A percentile compares a stretch with the other conserved stretches of the same genome.
Conservation (phyloP, 2,113 vertebrate genomes). For the Epinephelus lanceolatus region DNA sequence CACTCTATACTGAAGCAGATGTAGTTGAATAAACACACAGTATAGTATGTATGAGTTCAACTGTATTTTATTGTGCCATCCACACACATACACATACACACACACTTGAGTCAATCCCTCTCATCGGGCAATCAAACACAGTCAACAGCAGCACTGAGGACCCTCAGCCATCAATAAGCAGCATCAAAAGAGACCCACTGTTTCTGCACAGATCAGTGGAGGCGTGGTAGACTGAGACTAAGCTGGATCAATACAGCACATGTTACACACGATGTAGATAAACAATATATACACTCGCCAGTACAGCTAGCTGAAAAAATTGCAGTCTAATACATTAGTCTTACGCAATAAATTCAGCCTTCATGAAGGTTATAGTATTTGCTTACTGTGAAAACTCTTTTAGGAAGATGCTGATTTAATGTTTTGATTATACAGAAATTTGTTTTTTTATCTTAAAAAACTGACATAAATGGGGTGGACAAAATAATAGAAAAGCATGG, state of each 20-base stretch:
- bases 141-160: slow-evolving; percentile 13
- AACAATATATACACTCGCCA: neutral
- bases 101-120: neutral
- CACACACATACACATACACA: neutral
- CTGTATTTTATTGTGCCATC: neutral
- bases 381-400: too few relatives aligned
- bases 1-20: neutral
- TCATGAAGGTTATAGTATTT: neutral
- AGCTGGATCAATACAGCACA: slow-evolving; percentile 40
- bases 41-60: neutral
- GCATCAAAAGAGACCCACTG: slow-evolving; percentile 28
- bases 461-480: neutral
- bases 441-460: neutral
- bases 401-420: too few relatives aligned
- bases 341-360: neutral
- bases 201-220: slow-evolving; percentile 17
- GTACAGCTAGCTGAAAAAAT: neutral
- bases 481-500: neutral
- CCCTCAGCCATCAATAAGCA: slow-evolving; percentile 30
- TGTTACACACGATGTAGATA: slow-evolving; percentile 5
- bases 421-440: neutral
- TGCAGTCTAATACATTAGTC: neutral
- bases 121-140: slow-evolving; percentile 12
- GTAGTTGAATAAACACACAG: neutral
- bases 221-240: slow-evolving; percentile 6